These are phyloP conservation scores for Drosophila longiperda DNA, from an alignment of 2,888 invertebrate species.

Conservation along the genomic window DNA sequence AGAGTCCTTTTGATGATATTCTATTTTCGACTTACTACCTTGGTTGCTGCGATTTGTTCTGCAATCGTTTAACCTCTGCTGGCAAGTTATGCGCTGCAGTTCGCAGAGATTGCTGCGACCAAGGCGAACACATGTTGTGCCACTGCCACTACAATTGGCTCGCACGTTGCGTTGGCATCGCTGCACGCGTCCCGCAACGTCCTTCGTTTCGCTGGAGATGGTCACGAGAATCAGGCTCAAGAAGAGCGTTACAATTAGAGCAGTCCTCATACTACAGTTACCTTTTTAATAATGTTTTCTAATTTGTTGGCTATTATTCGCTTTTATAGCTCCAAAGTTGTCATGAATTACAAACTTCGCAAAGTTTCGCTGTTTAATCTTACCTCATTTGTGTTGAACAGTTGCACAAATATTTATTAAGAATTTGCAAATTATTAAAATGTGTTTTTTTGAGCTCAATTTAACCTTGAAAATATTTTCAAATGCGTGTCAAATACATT, in stretches of 20 bases:
- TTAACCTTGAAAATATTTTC: not conserved
- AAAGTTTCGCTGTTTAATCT: not conserved
- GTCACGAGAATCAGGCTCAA: not conserved
- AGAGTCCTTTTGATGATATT: not conserved
- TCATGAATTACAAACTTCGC: not conserved
- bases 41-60: not conserved
- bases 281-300: not conserved
- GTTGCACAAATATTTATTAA: conserved; percentile 28
- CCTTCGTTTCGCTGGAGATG: not conserved
- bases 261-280: not conserved
- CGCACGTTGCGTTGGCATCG: not conserved
- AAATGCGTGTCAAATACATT: not conserved
- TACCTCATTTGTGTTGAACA: conserved; percentile 1
- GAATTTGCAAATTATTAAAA: not conserved
- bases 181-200: not conserved
- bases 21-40: not conserved
- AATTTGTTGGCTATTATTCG: not conserved
- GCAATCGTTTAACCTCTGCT: not conserved
- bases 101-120: conserved; percentile 1
- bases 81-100: not conserved
- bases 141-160: not conserved
- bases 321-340: not conserved
- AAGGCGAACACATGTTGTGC: not conserved
- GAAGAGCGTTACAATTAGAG: not conserved
- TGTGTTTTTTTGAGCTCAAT: not conserved